Conservation (phyloP, 2,797 vertebrate genomes). For the Pristis pectinata region DNA sequence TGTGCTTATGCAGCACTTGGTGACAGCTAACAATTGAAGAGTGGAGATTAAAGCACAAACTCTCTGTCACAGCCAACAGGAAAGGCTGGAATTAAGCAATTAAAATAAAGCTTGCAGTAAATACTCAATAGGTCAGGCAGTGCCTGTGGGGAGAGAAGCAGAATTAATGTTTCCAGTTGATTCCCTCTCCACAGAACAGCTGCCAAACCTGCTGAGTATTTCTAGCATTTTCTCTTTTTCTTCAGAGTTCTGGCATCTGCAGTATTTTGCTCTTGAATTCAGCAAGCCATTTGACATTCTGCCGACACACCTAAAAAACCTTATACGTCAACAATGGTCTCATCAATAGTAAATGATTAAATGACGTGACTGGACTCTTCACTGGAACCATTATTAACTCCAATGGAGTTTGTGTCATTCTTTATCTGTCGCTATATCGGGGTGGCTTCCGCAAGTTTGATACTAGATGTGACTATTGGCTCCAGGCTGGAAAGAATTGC, state of each 20-base stretch:
- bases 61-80: neutral
- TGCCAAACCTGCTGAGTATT: too few species aligned
- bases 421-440: neutral
- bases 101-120: too few species aligned
- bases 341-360: neutral
- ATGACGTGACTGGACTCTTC: neutral
- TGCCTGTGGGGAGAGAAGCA: too few species aligned
- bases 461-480: too few species aligned
- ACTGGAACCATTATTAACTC: neutral
- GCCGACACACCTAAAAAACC: neutral
- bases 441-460: neutral
- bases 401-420: neutral
- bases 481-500: neutral
- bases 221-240: too few species aligned
- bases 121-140: too few species aligned
- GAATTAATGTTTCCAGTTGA: too few species aligned
- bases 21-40: neutral
- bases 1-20: neutral
- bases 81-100: neutral
- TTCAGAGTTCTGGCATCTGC: too few species aligned
- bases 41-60: neutral
- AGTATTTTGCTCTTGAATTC: neutral
- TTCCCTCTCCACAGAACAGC: too few species aligned
- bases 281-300: too few species aligned
- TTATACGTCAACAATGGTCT: neutral